Evolutionary conservation across 23 tunicate species (phyloP), one percentile per base, ranked within the genome.

Genomic region (Styela clava): DNA sequence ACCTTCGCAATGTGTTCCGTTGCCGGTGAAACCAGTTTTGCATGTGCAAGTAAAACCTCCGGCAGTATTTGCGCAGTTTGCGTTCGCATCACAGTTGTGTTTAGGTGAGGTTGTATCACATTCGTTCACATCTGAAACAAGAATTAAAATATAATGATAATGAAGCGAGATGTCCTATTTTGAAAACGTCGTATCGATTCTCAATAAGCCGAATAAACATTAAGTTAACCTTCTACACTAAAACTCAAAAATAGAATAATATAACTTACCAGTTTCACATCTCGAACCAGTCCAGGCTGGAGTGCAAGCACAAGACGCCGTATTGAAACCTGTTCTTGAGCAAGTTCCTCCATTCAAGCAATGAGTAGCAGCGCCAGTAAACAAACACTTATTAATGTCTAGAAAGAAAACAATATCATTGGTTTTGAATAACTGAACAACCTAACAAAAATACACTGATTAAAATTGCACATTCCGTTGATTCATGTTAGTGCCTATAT

Each of bases 251-350:
- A n/a, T n/a, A n/a, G n/a, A n/a, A n/a, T n/a, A n/a, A n/a, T n/a
- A n/a, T 71, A 18, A 28, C 77, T 71, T 34, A 71, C 77, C 77
- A 3, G 27, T 35, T 71, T 71, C 77, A 32, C 77, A 71, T 5
- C 20, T 71, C 27, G 3, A 3, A 2, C 77, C 77, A 3, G 5
- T 27, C 24, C 34, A 71, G 2, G 35, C 77, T 3, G 77, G 20
- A 71, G 77, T 71, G 77, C 77, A 71, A 30, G 32, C 29, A 35
- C 77, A 71, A 7, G 35, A 3, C 29, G 35, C 77, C 77, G 37
- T 30, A 71, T 71, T 71, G 35, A 71, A 71, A 2, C 77, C 77
- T 3, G 77, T 71, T 71, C 29, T 71, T 32, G 77, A 3, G 35
- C 77, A 71, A 26, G 24, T 3, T 30, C 77, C 77, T 21, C 34